These are phyloP conservation scores for Lutjanus argentimaculatus DNA, from an alignment of 2,797 vertebrate species.

Conservation along the genomic window DNA sequence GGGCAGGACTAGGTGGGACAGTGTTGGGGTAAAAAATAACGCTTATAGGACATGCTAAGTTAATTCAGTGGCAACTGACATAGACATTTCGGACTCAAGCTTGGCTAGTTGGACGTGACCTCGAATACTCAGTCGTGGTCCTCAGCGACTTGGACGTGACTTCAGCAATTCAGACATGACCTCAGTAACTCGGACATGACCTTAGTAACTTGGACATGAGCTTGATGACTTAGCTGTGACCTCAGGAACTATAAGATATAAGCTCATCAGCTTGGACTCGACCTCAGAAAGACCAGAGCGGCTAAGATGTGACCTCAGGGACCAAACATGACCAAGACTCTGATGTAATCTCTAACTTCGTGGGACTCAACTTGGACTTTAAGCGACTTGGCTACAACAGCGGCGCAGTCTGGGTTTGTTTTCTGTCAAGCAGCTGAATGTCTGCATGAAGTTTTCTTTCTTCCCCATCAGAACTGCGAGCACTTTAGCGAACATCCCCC, in stretches of 20 bases:
- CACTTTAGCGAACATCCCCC: conserved; percentile 70
- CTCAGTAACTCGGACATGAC: neutral
- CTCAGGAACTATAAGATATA: neutral
- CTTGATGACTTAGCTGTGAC: neutral
- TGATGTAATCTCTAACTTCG: neutral
- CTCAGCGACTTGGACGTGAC: neutral
- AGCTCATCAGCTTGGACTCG: neutral
- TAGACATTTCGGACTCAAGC: neutral
- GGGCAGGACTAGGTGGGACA: too few species aligned
- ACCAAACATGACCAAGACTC: neutral
- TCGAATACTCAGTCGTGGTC: neutral
- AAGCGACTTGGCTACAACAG: neutral
- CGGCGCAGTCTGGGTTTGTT: neutral
- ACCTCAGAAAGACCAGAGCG: neutral
- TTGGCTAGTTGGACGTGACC: neutral
- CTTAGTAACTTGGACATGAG: neutral
- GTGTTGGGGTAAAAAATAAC: too few species aligned
- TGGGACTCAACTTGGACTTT: conserved; percentile 3
- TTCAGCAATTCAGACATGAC: too few species aligned
- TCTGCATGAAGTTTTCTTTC: conserved; percentile 48
- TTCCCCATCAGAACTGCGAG: conserved; percentile 43
- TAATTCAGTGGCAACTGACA: too few species aligned
- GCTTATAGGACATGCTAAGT: too few species aligned
- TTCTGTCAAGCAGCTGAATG: conserved; percentile 15
- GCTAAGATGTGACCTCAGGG: neutral